These are phyloP conservation scores for Habrosyne pyritoides DNA, from an alignment of 2,888 invertebrate genomes.

Conservation along the genomic window DNA sequence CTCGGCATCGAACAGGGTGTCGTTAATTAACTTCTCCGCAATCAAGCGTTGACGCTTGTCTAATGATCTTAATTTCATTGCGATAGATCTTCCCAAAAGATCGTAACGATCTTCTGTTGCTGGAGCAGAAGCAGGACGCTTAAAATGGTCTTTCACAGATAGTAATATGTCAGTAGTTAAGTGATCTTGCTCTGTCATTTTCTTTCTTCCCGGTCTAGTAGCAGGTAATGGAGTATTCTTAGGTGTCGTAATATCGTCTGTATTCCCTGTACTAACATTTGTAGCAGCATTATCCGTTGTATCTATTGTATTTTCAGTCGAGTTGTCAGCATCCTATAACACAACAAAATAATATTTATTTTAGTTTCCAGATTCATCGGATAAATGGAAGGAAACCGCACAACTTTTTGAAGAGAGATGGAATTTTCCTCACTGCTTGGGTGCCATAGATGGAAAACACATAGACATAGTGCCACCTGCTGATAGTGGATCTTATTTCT, in stretches of 20 bases:
- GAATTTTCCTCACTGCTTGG: conserved; percentile 34
- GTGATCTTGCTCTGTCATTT: conserved; percentile 16
- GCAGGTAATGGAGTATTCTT: conserved; percentile 9
- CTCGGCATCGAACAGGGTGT: conserved; percentile 25
- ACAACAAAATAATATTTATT: too few species aligned
- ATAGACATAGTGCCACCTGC: conserved; percentile 27
- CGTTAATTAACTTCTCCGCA: conserved; percentile 26
- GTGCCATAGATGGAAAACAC: conserved; percentile 34
- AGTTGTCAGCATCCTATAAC: conserved; percentile 13
- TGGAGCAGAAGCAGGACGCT: conserved; percentile 20
- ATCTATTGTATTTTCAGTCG: conserved; percentile 12
- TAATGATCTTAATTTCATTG: conserved; percentile 15
- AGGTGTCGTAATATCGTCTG: conserved; percentile 12
- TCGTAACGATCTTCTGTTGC: conserved; percentile 25
- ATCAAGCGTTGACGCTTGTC: conserved; percentile 17
- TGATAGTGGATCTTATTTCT: conserved; percentile 25
- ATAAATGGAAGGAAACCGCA: conserved; percentile 18
- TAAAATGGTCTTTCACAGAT: conserved; percentile 23
- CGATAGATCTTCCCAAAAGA: conserved; percentile 17
- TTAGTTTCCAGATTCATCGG: conserved; percentile 16
- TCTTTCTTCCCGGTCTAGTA: conserved; percentile 21
- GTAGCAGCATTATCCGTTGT: conserved; percentile 9
- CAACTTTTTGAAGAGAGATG: too few species aligned
- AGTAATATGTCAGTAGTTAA: conserved; percentile 19
- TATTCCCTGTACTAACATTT: conserved; percentile 10